These are phyloP conservation scores for Macaria notata DNA, from an alignment of 2,888 invertebrate genomes.

Conservation along the genomic window DNA sequence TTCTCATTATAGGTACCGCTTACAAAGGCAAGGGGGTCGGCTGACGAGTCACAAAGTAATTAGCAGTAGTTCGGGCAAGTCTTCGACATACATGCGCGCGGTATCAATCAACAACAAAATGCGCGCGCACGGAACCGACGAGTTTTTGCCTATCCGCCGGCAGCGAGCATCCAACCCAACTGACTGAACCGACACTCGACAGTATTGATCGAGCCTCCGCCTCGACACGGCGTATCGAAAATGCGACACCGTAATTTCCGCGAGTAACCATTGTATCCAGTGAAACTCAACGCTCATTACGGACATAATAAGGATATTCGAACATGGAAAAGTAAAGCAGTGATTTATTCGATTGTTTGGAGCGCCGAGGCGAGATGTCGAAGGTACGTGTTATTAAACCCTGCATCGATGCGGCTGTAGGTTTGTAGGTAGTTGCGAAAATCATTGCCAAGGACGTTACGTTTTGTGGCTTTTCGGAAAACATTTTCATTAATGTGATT, in stretches of 20 bases:
- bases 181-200: conserved; percentile 34
- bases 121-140: conserved; percentile 70
- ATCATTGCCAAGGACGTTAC: conserved; percentile 51
- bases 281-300: background rate
- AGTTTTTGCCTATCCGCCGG: conserved; percentile 68
- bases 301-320: conserved; percentile 24
- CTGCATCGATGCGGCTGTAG: conserved; percentile 39
- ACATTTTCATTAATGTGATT: conserved; percentile 5
- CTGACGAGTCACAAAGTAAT: background rate
- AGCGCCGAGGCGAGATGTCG: conserved; percentile 64
- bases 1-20: background rate
- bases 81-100: conserved; percentile 63
- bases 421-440: conserved; percentile 58
- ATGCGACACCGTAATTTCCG: conserved; percentile 60
- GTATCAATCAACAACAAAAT: conserved; percentile 71
- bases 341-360: conserved; percentile 34
- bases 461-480: conserved; percentile 17
- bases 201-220: conserved; percentile 78
- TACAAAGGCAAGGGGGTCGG: conserved; percentile 5
- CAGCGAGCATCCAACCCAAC: conserved; percentile 35
- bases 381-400: conserved; percentile 60
- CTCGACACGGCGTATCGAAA: conserved; percentile 64
- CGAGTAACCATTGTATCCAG: conserved; percentile 22
- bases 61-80: background rate
- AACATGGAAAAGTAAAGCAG: conserved; percentile 52